Evolutionary conservation across 2,888 invertebrate species (phyloP).

Genomic region (Gastrophysa polygoni): DNA sequence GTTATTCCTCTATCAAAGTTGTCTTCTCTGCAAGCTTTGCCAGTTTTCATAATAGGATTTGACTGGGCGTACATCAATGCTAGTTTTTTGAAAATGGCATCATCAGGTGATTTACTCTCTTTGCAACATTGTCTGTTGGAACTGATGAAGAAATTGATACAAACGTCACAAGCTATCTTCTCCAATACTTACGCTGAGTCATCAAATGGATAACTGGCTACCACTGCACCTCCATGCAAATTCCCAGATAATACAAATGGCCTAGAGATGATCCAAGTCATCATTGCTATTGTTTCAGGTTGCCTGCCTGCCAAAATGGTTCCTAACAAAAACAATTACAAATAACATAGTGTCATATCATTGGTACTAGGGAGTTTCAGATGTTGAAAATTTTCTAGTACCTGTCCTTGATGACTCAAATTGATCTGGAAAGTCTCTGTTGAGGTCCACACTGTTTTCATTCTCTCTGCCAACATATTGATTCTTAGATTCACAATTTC

Average conservation of each 20-base stretch:
- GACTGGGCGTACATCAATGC: conserved; percentile 77
- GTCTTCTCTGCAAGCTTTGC: conserved; percentile 75
- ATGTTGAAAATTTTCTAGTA: conserved; percentile 20
- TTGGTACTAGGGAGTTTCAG: too few species aligned
- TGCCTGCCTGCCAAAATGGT: conserved; percentile 69
- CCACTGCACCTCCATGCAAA: conserved; percentile 95
- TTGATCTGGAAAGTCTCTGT: conserved; percentile 93
- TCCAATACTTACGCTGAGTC: conserved; percentile 70
- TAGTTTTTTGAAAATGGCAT: conserved; percentile 78
- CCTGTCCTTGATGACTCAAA: conserved; percentile 60
- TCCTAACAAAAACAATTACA: too few species aligned
- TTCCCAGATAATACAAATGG: conserved; percentile 95
- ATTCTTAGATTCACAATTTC: conserved; percentile 73
- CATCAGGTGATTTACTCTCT: conserved; percentile 81
- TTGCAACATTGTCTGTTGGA: conserved; percentile 69
- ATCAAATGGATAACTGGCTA: conserved; percentile 97
- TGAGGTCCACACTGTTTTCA: conserved; percentile 81
- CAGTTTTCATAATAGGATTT: conserved; percentile 77
- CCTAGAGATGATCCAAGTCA: conserved; percentile 84
- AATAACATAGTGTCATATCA: neutral
- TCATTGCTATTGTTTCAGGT: conserved; percentile 87
- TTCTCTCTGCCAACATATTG: conserved; percentile 79
- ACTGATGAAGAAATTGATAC: conserved; percentile 39
- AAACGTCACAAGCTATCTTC: too few species aligned
- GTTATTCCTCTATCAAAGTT: conserved; percentile 81